phyloP scores from a whole-genome alignment of 2,797 vertebrate genomes.

The Vespertilio murinus region DNA sequence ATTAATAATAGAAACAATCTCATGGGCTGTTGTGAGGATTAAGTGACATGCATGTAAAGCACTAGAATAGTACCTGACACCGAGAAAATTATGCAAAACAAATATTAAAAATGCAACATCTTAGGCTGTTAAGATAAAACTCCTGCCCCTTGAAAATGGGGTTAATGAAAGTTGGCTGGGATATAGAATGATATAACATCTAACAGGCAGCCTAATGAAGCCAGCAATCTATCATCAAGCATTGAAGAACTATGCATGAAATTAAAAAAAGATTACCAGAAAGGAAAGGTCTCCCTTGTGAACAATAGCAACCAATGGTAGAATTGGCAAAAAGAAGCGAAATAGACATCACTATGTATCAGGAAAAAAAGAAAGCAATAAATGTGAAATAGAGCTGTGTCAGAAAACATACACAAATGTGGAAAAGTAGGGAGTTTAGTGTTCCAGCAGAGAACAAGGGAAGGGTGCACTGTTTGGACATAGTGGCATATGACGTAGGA shows the following conservation, averaged over 20 bases:
- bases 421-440: background rate
- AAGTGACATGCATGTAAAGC: background rate
- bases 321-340: background rate
- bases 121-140: background rate
- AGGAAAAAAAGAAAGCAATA: background rate
- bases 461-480: background rate
- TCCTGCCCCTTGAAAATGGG: background rate
- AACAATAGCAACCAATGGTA: background rate
- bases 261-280: background rate
- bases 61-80: background rate
- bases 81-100: background rate
- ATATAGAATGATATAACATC: background rate
- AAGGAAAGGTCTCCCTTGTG: background rate
- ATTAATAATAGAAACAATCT: background rate
- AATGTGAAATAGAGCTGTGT: background rate
- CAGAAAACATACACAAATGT: background rate
- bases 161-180: background rate
- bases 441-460: background rate
- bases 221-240: background rate
- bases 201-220: background rate
- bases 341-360: background rate
- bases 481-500: background rate
- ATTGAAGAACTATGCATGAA: background rate
- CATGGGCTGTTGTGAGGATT: background rate
- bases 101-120: slow-evolving; percentile 10